Conservation (phyloP, 2,888 invertebrate species). For the Dynastes hyllus region DNA sequence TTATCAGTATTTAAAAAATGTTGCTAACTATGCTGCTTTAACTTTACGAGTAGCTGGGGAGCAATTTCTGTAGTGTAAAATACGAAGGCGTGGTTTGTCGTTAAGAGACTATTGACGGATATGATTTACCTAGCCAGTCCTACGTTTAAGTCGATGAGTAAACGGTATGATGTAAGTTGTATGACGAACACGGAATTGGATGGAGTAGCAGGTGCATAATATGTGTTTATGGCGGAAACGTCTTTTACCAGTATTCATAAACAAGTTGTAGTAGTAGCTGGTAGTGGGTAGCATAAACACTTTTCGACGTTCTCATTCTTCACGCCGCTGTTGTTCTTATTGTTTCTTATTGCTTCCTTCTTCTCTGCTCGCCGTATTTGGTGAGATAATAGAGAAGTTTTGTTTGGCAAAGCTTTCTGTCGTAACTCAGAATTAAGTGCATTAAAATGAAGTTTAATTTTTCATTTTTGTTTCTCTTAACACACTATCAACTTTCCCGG, state of each 20-base stretch:
- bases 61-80: too few relatives aligned
- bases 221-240: slow-evolving; percentile 39
- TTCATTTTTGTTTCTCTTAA: slow-evolving; percentile 24
- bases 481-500: slow-evolving; percentile 21
- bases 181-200: too few relatives aligned
- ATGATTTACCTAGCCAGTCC: too few relatives aligned
- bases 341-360: slow-evolving; percentile 14
- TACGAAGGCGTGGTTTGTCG: too few relatives aligned
- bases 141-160: too few relatives aligned
- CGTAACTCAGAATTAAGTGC: slow-evolving; percentile 34
- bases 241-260: slow-evolving; percentile 28
- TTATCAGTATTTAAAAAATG: too few relatives aligned
- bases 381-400: slow-evolving; percentile 34
- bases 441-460: slow-evolving; percentile 39
- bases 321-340: neutral
- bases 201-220: slow-evolving; percentile 36
- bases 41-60: too few relatives aligned
- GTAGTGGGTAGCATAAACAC: slow-evolving; percentile 31
- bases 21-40: too few relatives aligned
- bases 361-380: neutral
- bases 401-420: slow-evolving; percentile 7
- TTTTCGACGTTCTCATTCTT: slow-evolving; percentile 19
- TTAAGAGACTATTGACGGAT: too few relatives aligned
- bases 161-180: too few relatives aligned
- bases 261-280: slow-evolving; percentile 33